Base-by-base conservation (phyloP, 2,888 invertebrate genomes). In the Melieria omissa region DNA sequence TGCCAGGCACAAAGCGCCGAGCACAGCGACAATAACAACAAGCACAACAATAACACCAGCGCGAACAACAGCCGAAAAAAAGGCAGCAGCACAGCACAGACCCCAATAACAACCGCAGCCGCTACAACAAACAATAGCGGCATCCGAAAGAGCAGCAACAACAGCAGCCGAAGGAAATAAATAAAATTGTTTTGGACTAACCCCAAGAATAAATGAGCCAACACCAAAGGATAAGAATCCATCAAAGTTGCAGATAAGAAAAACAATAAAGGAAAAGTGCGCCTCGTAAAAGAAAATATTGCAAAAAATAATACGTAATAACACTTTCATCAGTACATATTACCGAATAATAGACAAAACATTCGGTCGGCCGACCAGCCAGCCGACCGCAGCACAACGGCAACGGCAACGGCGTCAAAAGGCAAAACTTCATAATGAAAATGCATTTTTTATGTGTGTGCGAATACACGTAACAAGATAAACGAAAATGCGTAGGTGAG, bases 391-490 rank as follows among this genome's bases (percentile, higher is more conserved):
- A 29, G 29, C 29, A 29, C 29, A 29, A 29, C 29, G 29, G 29
- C 29, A 29, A 29, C 29, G 29, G 29, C 29, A 29, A 29, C 29
- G 29, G 29, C 29, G 61, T 67, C 67, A 58, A 47, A 44, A 62
- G 62, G 69, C 69, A 63, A 63, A 63, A 69, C 55, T 62, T 63
- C 54, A 69, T 69, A 63, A 69, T 69, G 63, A 69, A 63, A 69
- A 69, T 69, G 63, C 69, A 69, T 69, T 63, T 62, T 69, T 69
- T 54, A 69, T 69, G 16, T 69, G 54, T 4, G n/a, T 42, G 9
- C 29, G 7, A 41, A 42, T 41, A 4, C 41, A 58, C 42, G 29
- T 29, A 29, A 29, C 29, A 29, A 29, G 29, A 29, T 29, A 29
- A 29, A 29, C 29, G 29, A 29, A 29, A 29, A 29, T 29, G 29